Base-by-base conservation (phyloP, 1,140 invertebrate genomes). In the Lordiphosa clarofinis region DNA sequence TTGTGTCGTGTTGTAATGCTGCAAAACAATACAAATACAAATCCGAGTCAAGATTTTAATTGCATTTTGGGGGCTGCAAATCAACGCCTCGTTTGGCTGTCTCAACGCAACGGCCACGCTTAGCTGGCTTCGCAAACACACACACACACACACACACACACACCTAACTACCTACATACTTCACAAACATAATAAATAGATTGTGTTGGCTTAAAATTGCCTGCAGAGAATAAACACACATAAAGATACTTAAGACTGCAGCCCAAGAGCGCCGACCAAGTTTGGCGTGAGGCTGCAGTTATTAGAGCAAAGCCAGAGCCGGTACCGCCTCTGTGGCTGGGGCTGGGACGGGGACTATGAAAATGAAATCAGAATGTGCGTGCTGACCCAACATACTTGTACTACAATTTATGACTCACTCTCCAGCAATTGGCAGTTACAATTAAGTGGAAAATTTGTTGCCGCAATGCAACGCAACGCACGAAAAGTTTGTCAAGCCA, bases 71-170 rank as follows among this genome's bases (percentile, higher is more conserved):
- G 46, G 49, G 50, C 68, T 55, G 70, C 58, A 71, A 67, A 62
- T 71, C 67, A 67, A 71, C 67, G 63, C 67, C 67, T 67, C 58
- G 58, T 62, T 60, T 24, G 31, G 44, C 31, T 36, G 28, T 33
- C 28, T 42, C 21, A 42, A 31, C 12, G 39, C 24, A 48, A 13
- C 11, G 52, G 72, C 58, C 63, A 81, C 76, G 75, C 72, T 82
- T 35, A 58, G 76, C 38, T 81, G 76, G 46, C 59, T 69, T 57
- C 44, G 50, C 31, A 63, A 21, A 63, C 21, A 39, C 38, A 33
- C 43, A 49, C 46, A 55, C 44, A 62, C 43, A 49, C 46, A 55
- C 44, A 62, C 54, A 15, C 15, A 15, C 49, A 9, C 11, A 15
- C 2, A 15, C 1, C 37, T 24, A 24, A 24, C 13, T 42, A 13